Evolutionary conservation across 1,140 invertebrate species (phyloP).

Genomic region (Drosophila trapezifrons): DNA sequence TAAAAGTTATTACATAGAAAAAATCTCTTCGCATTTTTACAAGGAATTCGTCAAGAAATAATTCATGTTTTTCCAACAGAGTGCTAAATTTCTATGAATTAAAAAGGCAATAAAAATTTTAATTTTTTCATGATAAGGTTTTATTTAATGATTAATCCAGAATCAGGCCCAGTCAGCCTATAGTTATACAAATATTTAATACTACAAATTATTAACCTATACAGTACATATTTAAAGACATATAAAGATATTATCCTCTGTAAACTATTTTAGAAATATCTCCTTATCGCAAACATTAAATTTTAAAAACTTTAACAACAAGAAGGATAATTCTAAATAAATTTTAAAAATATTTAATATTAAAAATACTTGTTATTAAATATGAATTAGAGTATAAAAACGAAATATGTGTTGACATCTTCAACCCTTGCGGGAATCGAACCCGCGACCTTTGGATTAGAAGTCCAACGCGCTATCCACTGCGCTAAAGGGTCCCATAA

Average conservation of each 20-base stretch:
- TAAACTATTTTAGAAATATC: background rate
- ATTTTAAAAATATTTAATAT: background rate
- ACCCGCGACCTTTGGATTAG: slow-evolving; percentile 88
- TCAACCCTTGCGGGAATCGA: slow-evolving; percentile 88
- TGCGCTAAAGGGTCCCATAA: slow-evolving; percentile 85
- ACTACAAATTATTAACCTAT: too few relatives aligned
- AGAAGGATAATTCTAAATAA: background rate
- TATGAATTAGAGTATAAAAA: too few relatives aligned
- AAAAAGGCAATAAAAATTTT: background rate
- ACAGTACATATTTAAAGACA: too few relatives aligned
- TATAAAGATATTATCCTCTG: too few relatives aligned
- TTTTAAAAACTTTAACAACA: background rate
- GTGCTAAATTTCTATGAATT: background rate
- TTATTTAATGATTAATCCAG: background rate
- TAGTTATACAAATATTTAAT: too few relatives aligned
- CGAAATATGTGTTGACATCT: background rate
- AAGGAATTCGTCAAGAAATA: background rate
- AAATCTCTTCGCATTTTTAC: too few relatives aligned
- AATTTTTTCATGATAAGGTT: background rate
- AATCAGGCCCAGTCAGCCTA: too few relatives aligned
- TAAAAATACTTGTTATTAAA: background rate
- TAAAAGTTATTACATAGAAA: too few relatives aligned
- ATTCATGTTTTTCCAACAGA: background rate
- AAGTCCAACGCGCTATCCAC: slow-evolving; percentile 87
- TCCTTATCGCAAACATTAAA: too few relatives aligned